Evolutionary conservation across 2,113 vertebrate species (phyloP).

Genomic region (Brachypodius melanocephalos): DNA sequence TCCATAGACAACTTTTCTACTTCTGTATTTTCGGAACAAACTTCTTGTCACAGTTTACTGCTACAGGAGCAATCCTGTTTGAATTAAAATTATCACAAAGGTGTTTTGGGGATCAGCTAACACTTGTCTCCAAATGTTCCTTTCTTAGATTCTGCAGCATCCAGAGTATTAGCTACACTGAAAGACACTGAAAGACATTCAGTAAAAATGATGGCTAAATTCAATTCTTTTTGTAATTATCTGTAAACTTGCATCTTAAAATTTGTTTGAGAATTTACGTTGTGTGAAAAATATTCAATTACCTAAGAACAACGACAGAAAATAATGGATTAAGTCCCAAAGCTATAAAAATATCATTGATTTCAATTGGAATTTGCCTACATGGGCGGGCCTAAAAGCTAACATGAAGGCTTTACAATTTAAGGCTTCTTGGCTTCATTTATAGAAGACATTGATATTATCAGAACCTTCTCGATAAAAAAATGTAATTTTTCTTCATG

Average conservation of each 20-base stretch:
- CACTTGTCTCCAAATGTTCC: slow-evolving; percentile 19
- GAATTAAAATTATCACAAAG: slow-evolving; percentile 22
- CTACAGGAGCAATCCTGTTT: slow-evolving; percentile 4
- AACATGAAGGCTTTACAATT: not conserved
- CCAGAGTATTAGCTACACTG: not conserved
- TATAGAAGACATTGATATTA: not conserved
- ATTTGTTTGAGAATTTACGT: not conserved
- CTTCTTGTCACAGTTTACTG: not conserved
- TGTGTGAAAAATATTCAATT: not conserved
- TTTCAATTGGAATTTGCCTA: not conserved
- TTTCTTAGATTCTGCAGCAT: slow-evolving; percentile 27
- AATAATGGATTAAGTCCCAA: not conserved
- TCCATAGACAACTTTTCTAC: slow-evolving; percentile 3
- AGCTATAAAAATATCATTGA: not conserved
- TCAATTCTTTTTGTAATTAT: slow-evolving; percentile 6
- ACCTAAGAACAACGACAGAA: not conserved
- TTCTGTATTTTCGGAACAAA: slow-evolving; percentile 48
- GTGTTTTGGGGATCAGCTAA: slow-evolving; percentile 6
- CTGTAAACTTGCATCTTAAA: slow-evolving; percentile 1
- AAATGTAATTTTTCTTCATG: slow-evolving; percentile 14
- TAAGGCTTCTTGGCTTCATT: not conserved
- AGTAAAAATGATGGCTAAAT: slow-evolving; percentile 26
- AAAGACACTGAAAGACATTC: not conserved
- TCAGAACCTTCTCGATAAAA: slow-evolving; percentile 25
- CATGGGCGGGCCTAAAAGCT: not conserved